Base-by-base conservation (phyloP, 2,113 vertebrate species). In the Quiscalus mexicanus region DNA sequence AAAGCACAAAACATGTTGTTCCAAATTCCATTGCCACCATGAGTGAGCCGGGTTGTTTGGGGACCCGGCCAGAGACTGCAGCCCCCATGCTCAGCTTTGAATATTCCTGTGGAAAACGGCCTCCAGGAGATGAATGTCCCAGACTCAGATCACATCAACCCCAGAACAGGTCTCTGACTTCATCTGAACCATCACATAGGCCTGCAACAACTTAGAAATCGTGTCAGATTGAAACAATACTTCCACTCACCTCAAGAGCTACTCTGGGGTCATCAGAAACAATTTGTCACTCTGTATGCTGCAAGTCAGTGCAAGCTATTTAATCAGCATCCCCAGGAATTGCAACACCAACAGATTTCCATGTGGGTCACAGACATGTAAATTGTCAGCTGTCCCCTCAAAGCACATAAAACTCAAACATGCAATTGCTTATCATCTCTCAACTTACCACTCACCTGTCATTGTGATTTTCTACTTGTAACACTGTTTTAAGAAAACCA, bases 21-120 rank as follows among this genome's bases (percentile, higher is more conserved):
- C 28, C 75, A 78, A 86, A 95, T 45, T 64, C 22, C 42, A 59
- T 2, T 50, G 70, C 74, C 71, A 37, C 19, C 16, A 24, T 5
- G 5, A 25, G 14, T 2, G 2, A 12, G 12, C 22, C 0, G 0
- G 4, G 15, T 11, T 79, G 28, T n/a, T n/a, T 39, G 12, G 25
- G 6, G 12, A 59, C 25, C 24, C 67, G 64, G 4, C 1, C 35
- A 87, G 77, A 75, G 52, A 31, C 0, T 42, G 8, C 25, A 23
- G 37, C 23, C 22, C 15, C 12, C 2, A 1, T 10, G 13, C 41
- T 73, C 70, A 73, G 59, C 23, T 83, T 28, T 56, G 19, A 53
- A 37, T 11, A 41, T 2, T 15, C 14, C 20, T 33, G 50, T n/a
- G 28, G 52, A 52, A 63, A 93, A 55, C 0, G 4, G 31, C 16